A percentile compares a stretch with the other conserved stretches of the same genome.
Evolutionary conservation across 2,888 invertebrate species (phyloP).

Genomic region (Chrysolina americana): DNA sequence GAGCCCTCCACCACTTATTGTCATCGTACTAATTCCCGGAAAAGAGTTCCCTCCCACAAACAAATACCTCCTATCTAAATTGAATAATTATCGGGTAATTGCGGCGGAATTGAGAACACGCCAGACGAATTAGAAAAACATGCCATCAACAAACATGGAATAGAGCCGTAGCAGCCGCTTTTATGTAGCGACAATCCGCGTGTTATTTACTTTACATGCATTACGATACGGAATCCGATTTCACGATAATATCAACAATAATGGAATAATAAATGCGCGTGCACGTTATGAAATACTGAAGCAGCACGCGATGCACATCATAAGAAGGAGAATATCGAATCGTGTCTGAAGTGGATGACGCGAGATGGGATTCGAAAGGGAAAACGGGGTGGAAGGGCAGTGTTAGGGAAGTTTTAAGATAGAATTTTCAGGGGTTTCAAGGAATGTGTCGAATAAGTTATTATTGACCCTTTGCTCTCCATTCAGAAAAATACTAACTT

Average conservation of each 20-base stretch:
- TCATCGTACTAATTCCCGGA: background rate
- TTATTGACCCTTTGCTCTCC: no score
- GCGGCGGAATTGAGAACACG: constrained; percentile 29
- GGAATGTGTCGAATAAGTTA: no score
- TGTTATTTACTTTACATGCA: constrained; percentile 37
- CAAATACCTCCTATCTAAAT: constrained; percentile 2
- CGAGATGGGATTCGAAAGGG: no score
- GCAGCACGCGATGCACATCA: constrained; percentile 42
- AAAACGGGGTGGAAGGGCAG: background rate
- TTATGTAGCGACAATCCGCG: background rate
- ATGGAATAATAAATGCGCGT: constrained; percentile 56
- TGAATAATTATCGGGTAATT: constrained; percentile 15
- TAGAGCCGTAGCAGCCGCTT: background rate
- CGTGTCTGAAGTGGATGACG: background rate
- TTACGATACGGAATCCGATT: constrained; percentile 44
- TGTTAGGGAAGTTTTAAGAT: background rate
- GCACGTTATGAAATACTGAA: constrained; percentile 41
- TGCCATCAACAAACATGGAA: constrained; percentile 7
- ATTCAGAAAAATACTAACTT: no score
- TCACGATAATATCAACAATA: constrained; percentile 53
- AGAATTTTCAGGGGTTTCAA: no score
- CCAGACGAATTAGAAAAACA: constrained; percentile 29
- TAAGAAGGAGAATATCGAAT: background rate
- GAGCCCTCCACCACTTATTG: background rate
- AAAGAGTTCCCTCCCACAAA: background rate